phyloP scores from a whole-genome alignment of 2,113 vertebrate species.

The Carassius gibelio region DNA sequence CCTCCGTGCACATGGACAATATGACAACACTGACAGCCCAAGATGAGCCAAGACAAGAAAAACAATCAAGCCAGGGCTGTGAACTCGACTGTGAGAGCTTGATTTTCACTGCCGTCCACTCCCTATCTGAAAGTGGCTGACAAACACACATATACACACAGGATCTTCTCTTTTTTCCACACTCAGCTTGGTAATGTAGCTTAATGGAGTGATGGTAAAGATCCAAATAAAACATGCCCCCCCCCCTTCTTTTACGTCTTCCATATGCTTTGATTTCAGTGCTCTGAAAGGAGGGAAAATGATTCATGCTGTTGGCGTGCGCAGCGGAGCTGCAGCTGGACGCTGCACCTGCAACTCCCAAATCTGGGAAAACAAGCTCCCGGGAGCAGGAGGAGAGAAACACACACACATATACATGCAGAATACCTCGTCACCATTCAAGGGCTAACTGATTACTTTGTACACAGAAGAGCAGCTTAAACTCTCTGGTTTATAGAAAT shows the following conservation, averaged over 20 bases:
- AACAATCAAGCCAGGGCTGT: slow-evolving; percentile 34
- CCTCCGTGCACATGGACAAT: slow-evolving; percentile 45
- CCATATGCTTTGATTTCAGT: slow-evolving; percentile 67
- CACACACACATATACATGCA: slow-evolving; percentile 44
- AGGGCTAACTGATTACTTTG: slow-evolving; percentile 44
- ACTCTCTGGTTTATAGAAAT: slow-evolving; percentile 27
- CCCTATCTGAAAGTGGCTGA: background rate
- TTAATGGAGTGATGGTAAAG: slow-evolving; percentile 56
- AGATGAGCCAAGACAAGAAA: slow-evolving; percentile 51
- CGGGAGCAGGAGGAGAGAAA: slow-evolving; percentile 58
- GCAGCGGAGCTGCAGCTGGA: slow-evolving; percentile 73
- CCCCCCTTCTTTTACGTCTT: slow-evolving; percentile 56
- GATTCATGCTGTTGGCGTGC: slow-evolving; percentile 72
- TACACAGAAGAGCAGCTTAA: slow-evolving; percentile 38
- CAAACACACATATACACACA: background rate
- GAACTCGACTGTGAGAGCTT: slow-evolving; percentile 31
- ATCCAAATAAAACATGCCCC: slow-evolving; percentile 54
- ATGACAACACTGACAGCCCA: slow-evolving; percentile 39
- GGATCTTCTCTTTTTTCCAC: slow-evolving; percentile 22
- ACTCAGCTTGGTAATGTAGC: slow-evolving; percentile 43
- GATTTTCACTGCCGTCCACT: slow-evolving; percentile 35
- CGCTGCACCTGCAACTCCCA: slow-evolving; percentile 73
- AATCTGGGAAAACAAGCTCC: slow-evolving; percentile 69
- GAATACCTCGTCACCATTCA: slow-evolving; percentile 40
- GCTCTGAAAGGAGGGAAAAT: slow-evolving; percentile 64